Evolutionary conservation across 2,113 vertebrate genomes (phyloP), one percentile per base, ranked within the genome.

Genomic region (Eulemur macaco): DNA sequence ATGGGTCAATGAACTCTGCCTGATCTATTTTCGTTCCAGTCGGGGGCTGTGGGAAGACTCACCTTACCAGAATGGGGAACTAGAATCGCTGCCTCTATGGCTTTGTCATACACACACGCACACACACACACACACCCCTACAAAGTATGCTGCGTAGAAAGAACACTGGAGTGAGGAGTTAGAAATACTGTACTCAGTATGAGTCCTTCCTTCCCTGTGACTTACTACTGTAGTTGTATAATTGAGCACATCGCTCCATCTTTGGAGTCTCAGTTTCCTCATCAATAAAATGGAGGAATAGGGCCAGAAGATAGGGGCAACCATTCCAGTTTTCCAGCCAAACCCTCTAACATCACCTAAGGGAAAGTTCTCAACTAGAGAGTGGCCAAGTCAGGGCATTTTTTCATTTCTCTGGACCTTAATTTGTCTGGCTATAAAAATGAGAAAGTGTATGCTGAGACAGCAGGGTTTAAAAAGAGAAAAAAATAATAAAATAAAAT

Each of bases 401-500:
- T 94, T 94, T 89, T 90, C 60, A 39, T 90, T 87, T 85, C 81
- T 94, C 58, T 90, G 15, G 25, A 74, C 74, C 2, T 66, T 50
- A 64, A 13, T 93, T 92, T 77, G 23, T 27, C 76, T 90, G 29
- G 56, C n/a, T 86, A 86, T 54, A 74, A 91, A 95, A 81, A 83
- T 54, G 13, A 95, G 47, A 52, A 21, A 5, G 3, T 63, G 23
- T 54, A 54, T 5, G 17, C 52, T 54, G 17, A 54, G 52, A 54
- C 1, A 6, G 52, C 17, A 54, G 17, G 17, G 52, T 54, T 54
- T 54, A 54, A 54, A 54, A 47, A 47, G 47, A 47, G 47, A 47
- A 47, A 47, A 47, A 47, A 47, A 47, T 11, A 47, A 47, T 47
- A 11, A 47, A 11, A 47, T 54, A 54, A 54, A 54, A 86, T 60